These are phyloP conservation scores for Scleropages formosus DNA, from an alignment of 2,797 vertebrate species.

Conservation along the genomic window DNA sequence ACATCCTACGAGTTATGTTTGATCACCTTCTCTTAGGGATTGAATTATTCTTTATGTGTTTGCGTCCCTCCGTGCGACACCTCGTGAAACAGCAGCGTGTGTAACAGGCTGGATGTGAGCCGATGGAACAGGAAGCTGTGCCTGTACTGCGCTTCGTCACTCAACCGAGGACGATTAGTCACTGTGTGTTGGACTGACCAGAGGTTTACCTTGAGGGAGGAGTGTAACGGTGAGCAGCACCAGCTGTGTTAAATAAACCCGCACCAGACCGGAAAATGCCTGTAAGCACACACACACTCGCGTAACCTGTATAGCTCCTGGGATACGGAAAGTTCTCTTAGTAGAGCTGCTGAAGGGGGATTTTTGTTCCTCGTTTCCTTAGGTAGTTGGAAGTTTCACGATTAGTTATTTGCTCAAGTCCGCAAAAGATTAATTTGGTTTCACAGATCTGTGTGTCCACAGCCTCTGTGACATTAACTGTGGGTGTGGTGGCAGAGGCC, in stretches of 20 bases:
- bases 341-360: neutral
- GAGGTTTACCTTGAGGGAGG: conserved; percentile 17
- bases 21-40: too few species aligned
- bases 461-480: neutral
- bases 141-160: too few species aligned
- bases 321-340: neutral
- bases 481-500: neutral
- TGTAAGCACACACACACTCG: neutral
- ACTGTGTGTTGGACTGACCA: too few species aligned
- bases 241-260: neutral
- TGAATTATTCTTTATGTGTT: too few species aligned
- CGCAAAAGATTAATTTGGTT: neutral
- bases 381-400: neutral
- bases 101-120: too few species aligned
- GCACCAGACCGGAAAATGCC: neutral
- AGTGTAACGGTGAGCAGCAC: neutral
- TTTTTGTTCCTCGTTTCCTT: too few species aligned
- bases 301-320: neutral
- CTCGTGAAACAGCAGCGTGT: too few species aligned
- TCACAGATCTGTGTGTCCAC: too few species aligned
- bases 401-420: neutral
- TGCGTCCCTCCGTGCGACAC: too few species aligned
- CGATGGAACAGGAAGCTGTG: too few species aligned
- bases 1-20: too few species aligned
- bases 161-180: neutral